Base-by-base conservation (phyloP, 2,113 vertebrate species). In the Sceloporus tristichus region DNA sequence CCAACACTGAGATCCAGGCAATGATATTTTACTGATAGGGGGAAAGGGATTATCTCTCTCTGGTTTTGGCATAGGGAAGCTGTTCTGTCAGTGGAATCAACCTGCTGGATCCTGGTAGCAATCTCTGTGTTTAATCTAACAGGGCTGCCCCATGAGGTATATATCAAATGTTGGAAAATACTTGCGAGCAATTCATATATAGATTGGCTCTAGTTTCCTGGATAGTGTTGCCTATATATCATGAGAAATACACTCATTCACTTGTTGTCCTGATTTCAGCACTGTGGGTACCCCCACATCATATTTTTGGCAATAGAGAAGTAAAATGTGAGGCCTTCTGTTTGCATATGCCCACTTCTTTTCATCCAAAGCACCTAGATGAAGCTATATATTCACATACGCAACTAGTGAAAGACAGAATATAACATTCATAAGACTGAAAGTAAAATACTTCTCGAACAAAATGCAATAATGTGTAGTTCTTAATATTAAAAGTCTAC, bases 401-500 rank as follows among this genome's bases (percentile, higher is more conserved):
- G 11, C 82, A 83, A 48, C 10, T 27, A 71, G 19, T 53, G 16
- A 8, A 83, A 70, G 16, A 19, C 2, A 71, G 29, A 62, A 80
- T 29, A 23, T 8, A 73, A 73, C 56, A 27, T 71, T 54, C 29
- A 83, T 71, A 65, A 70, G 40, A 48, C 23, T 70, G 7, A 83
- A n/a, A 14, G 40, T 83, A 83, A 83, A 68, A 71, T 76, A 19
- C 19, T 76, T 76, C 74, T 76, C 38, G 21, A 21, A 76, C 38
- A 2, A 42, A 76, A 40, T 40, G 38, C 74, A 70, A 53, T n/a
- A n/a, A 71, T 53, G 68, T 71, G 42, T 83, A 70, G 42, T 70
- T 83, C 25, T 83, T 71, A 48, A n/a, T 71, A 53, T 48, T 83
- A 71, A 68, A 82, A 82, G 5, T n/a, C 62, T 66, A 53, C 40